Evolutionary conservation across 2,888 invertebrate species (phyloP).

Genomic region (Zaprionus bogoriensis): DNA sequence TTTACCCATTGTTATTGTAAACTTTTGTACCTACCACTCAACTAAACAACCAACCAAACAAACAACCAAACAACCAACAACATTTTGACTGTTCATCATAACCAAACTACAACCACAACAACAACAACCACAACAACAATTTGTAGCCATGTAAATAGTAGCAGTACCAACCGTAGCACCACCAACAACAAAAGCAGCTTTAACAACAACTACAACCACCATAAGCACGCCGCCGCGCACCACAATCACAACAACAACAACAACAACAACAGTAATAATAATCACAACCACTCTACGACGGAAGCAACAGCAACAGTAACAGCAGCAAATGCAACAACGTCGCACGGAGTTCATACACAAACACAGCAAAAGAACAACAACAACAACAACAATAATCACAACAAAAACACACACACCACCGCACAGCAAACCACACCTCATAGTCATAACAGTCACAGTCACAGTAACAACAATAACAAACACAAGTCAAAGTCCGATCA

Average conservation of each 20-base stretch:
- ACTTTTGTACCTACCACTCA: slow-evolving; percentile 64
- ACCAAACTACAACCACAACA: slow-evolving; percentile 31
- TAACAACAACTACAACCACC: slow-evolving; percentile 53
- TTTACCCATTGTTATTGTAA: slow-evolving; percentile 75
- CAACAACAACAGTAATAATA: slow-evolving; percentile 49
- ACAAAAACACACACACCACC: slow-evolving; percentile 28
- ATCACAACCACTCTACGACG: slow-evolving; percentile 50
- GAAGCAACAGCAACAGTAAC: slow-evolving; percentile 43
- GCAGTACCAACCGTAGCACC: slow-evolving; percentile 77
- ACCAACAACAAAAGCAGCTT: slow-evolving; percentile 50
- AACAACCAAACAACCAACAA: slow-evolving; percentile 49
- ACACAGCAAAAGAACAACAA: slow-evolving; percentile 37
- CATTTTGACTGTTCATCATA: slow-evolving; percentile 67
- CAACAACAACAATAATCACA: slow-evolving; percentile 32
- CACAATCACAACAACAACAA: slow-evolving; percentile 48
- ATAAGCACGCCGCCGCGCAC: slow-evolving; percentile 57
- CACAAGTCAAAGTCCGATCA: slow-evolving; percentile 44
- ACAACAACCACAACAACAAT: slow-evolving; percentile 32
- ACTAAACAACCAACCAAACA: slow-evolving; percentile 32
- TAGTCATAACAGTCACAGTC: too few relatives aligned
- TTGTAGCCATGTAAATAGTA: slow-evolving; percentile 80
- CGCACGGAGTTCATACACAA: slow-evolving; percentile 54
- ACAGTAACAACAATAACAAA: slow-evolving; percentile 64
- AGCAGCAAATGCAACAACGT: slow-evolving; percentile 43
- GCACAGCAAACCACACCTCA: slow-evolving; percentile 36